A percentile compares a stretch with the other conserved stretches of the same genome.
phyloP scores from a whole-genome alignment of 2,888 invertebrate species.

The Tholera decimalis region DNA sequence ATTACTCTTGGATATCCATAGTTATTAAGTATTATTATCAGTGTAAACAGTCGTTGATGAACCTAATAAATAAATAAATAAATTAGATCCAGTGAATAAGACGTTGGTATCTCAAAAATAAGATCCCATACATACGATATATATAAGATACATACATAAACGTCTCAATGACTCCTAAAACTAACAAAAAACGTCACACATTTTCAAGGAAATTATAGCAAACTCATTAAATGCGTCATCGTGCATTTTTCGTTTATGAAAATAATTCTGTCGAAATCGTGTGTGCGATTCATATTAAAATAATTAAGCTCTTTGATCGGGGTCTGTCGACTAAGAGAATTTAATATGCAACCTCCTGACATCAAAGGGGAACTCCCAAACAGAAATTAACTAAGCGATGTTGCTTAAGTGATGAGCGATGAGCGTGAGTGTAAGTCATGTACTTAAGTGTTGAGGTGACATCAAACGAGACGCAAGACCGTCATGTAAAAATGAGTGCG shows the following conservation, averaged over 20 bases:
- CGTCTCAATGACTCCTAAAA: conserved; percentile 27
- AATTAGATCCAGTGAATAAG: no score
- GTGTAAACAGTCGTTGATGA: no score
- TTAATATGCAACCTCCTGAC: conserved; percentile 83
- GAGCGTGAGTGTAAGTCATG: conserved; percentile 30
- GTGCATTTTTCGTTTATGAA: conserved; percentile 32
- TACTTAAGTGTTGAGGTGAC: conserved; percentile 21
- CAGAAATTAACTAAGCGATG: conserved; percentile 78
- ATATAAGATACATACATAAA: conserved; percentile 26
- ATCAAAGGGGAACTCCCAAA: conserved; percentile 81
- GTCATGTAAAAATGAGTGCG: background rate
- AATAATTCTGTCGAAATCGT: conserved; percentile 68
- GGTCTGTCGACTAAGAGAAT: conserved; percentile 79
- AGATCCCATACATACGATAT: no score
- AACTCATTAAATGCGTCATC: conserved; percentile 47
- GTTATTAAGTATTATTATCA: no score
- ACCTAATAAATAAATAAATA: no score
- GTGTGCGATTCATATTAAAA: conserved; percentile 70
- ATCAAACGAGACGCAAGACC: conserved; percentile 19
- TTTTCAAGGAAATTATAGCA: conserved; percentile 31
- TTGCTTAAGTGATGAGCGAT: conserved; percentile 53
- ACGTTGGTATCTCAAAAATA: no score
- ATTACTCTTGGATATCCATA: no score
- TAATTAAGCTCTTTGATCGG: conserved; percentile 84
- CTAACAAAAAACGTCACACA: conserved; percentile 35